Conservation (phyloP, 2,888 invertebrate genomes). For the Salticus scenicus region DNA sequence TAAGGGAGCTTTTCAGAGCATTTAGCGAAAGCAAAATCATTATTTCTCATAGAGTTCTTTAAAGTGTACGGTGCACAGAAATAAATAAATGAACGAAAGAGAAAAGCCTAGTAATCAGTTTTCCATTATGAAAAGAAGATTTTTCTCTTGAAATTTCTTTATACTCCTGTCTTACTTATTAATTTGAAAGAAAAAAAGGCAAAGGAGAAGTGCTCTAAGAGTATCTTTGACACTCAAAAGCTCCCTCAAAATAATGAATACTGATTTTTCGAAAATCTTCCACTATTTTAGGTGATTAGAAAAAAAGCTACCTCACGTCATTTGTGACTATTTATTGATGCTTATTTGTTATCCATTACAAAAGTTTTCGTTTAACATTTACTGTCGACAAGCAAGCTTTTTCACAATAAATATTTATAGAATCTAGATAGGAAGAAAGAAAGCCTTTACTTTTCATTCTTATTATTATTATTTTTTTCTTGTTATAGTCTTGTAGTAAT, state of each 20-base stretch:
- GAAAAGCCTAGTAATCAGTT: slow-evolving; percentile 52
- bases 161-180: slow-evolving; percentile 45
- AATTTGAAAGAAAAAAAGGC: slow-evolving; percentile 59
- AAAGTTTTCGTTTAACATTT: not conserved
- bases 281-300: slow-evolving; percentile 39
- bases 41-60: slow-evolving; percentile 41
- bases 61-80: slow-evolving; percentile 37
- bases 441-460: too few relatives aligned
- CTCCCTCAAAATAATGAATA: slow-evolving; percentile 61
- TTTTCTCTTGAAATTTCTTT: slow-evolving; percentile 1
- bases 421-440: too few relatives aligned
- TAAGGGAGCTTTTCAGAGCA: slow-evolving; percentile 52
- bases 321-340: slow-evolving; percentile 26
- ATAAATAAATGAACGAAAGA: slow-evolving; percentile 25
- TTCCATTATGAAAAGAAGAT: slow-evolving; percentile 52
- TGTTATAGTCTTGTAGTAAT: too few relatives aligned
- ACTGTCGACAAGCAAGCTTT: too few relatives aligned
- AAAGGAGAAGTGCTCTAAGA: slow-evolving; percentile 34
- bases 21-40: slow-evolving; percentile 57
- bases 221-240: slow-evolving; percentile 38
- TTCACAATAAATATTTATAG: too few relatives aligned
- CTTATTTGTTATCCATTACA: slow-evolving; percentile 31
- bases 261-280: slow-evolving; percentile 42
- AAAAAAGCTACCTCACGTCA: slow-evolving; percentile 25
- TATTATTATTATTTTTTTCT: too few relatives aligned